Evolutionary conservation across 1,140 invertebrate species (phyloP), one percentile per base, ranked within the genome.

Genomic region (Cydia fagiglandana): DNA sequence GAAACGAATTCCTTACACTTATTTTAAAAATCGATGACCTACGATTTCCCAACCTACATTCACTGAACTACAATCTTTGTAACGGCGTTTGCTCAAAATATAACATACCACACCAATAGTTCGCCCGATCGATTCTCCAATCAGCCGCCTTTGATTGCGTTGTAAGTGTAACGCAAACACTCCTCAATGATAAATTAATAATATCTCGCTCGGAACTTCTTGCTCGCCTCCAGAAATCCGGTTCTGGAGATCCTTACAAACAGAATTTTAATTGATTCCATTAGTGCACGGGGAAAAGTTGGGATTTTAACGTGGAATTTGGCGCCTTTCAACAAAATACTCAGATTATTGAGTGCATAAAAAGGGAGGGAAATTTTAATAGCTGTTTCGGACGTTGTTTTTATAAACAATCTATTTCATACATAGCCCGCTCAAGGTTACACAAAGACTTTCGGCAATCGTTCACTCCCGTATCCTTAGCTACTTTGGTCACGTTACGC

Each of bases 81-180:
- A 4, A 30, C 24, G 30, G 30, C 30, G 30, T 30, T 30, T 30
- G 30, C 30, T 30, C 30, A 47, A n/a, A 17, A 6, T 7, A 53
- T n/a, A 53, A 0, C 56, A 61, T 17, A 24, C 20, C 2, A 24
- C 7, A 20, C 56, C 56, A 24, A 61, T 24, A 61, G 56, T 70
- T 13, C 66, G 2, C 38, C 50, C 12, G 66, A 70, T 70, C 66
- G 66, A 70, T 70, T 70, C 66, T 45, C 66, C 66, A 70, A 70
- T 70, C 66, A 70, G n/a, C 2, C 38, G 28, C n/a, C 34, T 41
- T 17, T 70, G 66, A 70, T 70, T 70, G 34, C 45, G 66, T 17
- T 70, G 66, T 70, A 41, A 70, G 66, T 70, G 66, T 70, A 38
- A 41, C 66, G 66, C 66, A 70, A 70, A 70, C 66, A 70, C 34